A percentile compares a stretch with the other conserved stretches of the same genome.
These are phyloP conservation scores for Punctoribates punctum DNA, from an alignment of 2,888 invertebrate genomes.

Conservation along the genomic window DNA sequence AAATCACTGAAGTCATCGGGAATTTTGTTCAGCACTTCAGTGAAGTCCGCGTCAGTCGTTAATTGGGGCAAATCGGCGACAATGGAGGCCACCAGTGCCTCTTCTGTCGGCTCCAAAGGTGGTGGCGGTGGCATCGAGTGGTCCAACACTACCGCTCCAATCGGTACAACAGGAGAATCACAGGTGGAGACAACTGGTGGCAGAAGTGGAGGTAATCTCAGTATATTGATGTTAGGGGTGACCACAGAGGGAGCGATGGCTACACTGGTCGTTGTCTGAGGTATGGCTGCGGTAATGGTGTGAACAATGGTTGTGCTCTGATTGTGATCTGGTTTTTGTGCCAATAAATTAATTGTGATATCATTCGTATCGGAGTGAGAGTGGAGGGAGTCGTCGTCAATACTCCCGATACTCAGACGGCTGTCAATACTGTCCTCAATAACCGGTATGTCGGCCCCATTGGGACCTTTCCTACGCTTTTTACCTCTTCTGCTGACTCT, in stretches of 20 bases:
- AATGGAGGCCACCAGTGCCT: conserved; percentile 41
- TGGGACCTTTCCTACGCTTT: conserved; percentile 14
- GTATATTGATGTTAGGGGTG: neutral
- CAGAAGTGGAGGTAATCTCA: neutral
- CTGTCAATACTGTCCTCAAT: conserved; percentile 31
- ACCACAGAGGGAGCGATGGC: neutral
- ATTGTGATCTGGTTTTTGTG: neutral
- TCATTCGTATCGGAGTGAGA: neutral
- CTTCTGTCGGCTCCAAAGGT: conserved; percentile 36
- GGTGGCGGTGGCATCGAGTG: conserved; percentile 25
- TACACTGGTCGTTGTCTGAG: neutral
- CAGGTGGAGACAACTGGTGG: neutral
- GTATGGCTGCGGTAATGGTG: neutral
- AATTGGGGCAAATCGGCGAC: conserved; percentile 41
- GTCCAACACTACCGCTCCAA: neutral
- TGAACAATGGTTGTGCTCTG: neutral
- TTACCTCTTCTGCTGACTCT: conserved; percentile 28
- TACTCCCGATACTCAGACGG: neutral
- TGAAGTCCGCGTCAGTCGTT: conserved; percentile 60
- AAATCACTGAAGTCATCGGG: conserved; percentile 79
- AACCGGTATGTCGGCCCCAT: neutral
- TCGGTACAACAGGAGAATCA: neutral
- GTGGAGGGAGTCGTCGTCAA: conserved; percentile 4
- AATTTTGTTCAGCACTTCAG: conserved; percentile 71
- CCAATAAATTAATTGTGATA: conserved; percentile 8